Base-by-base conservation (phyloP, 2,797 vertebrate species). In the Anguilla megastoma region DNA sequence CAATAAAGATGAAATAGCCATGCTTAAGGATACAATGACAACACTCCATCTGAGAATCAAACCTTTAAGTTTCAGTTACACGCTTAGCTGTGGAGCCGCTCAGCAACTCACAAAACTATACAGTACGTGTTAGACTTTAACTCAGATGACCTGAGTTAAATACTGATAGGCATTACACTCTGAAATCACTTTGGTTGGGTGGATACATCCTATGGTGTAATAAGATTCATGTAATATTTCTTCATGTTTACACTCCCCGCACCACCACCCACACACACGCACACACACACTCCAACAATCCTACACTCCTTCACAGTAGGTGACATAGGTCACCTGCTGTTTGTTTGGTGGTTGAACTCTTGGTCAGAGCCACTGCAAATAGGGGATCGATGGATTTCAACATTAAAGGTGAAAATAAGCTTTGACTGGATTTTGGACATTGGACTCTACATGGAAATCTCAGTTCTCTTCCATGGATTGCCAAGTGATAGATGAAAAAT, bases 311-410 rank as follows among this genome's bases (percentile, higher is more conserved):
- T 63, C 14, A 63, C 2, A 16, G 0, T 41, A 4, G 18, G 1
- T 6, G 41, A 16, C n/a, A 80, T 93, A 93, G 86, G 87, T 88
- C 27, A 56, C 87, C 0, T 80, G 85, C 90, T 94, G 91, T 95
- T 95, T 96, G 93, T 91, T 93, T 88, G 86, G 90, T 89, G 88
- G 90, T 92, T 91, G 91, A 90, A 90, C 90, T 89, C 84, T 0
- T 88, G 94, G 94, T 95, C 93, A 95, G 92, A 91, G 93, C 89
- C 92, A 93, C 91, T 90, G 84, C 33, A 83, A 58, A 1, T 12
- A 74, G 66, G 85, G 90, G 91, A 94, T 96, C 95, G 82, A 95
- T 95, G 89, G 7, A 89, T 95, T 95, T 94, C 91, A 91, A 93
- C 92, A 93, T 87, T 10, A 66, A 54, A 74, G 86, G 79, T 79